These are phyloP conservation scores for Amiota mariae DNA, from an alignment of 2,888 invertebrate genomes.

Conservation along the genomic window DNA sequence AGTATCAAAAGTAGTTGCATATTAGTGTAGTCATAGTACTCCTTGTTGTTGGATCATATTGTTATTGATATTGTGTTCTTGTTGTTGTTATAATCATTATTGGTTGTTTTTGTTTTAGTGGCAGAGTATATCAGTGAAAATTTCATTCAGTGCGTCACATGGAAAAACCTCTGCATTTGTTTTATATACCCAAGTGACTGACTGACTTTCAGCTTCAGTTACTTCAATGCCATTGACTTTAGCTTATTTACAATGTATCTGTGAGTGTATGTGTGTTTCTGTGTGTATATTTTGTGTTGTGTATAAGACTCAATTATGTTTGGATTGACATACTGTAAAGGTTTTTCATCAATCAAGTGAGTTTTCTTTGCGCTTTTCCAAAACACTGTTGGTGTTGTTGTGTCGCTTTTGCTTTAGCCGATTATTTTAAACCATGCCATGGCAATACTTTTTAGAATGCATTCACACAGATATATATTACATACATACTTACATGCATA, in stretches of 20 bases:
- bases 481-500: too few relatives aligned
- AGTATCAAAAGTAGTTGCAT: too few relatives aligned
- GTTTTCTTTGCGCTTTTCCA: slow-evolving; percentile 39
- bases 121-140: slow-evolving; percentile 11
- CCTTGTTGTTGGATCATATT: slow-evolving; percentile 14
- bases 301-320: slow-evolving; percentile 63
- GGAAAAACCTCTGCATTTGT: slow-evolving; percentile 8
- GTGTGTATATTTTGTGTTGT: slow-evolving; percentile 31
- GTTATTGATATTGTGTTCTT: slow-evolving; percentile 29
- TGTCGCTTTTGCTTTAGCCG: too few relatives aligned
- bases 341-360: slow-evolving; percentile 68
- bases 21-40: background rate
- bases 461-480: too few relatives aligned
- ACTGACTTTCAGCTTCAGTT: slow-evolving; percentile 54
- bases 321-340: slow-evolving; percentile 66
- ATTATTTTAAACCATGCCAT: background rate
- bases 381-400: too few relatives aligned
- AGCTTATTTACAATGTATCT: slow-evolving; percentile 33
- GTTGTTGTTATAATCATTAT: slow-evolving; percentile 40
- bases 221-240: slow-evolving; percentile 46
- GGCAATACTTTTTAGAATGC: slow-evolving; percentile 25
- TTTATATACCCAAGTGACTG: slow-evolving; percentile 41
- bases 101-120: slow-evolving; percentile 13
- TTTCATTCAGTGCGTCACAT: slow-evolving; percentile 3
- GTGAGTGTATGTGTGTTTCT: slow-evolving; percentile 2